Conservation (phyloP, 2,888 invertebrate genomes). For the Acleris laterana region DNA sequence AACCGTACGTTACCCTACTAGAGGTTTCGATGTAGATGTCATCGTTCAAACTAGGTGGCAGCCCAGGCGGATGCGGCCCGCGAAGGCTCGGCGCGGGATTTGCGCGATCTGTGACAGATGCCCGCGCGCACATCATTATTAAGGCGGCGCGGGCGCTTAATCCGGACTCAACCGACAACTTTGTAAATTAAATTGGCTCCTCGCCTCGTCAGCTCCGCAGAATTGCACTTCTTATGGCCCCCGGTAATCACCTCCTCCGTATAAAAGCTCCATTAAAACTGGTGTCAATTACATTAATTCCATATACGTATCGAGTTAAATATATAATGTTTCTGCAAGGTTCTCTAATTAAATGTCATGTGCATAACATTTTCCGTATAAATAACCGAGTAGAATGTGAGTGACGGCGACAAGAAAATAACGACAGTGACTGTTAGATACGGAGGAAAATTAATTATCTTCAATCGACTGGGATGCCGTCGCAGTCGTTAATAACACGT, state of each 20-base stretch:
- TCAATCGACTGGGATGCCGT: conserved; percentile 12
- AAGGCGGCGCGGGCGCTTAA: conserved; percentile 60
- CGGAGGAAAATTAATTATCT: conserved; percentile 49
- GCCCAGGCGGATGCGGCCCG: conserved; percentile 19
- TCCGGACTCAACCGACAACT: conserved; percentile 75
- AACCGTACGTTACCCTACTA: neutral
- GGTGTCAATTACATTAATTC: conserved; percentile 78
- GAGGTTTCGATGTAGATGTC: conserved; percentile 15
- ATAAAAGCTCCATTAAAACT: conserved; percentile 77
- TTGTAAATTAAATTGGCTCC: conserved; percentile 80
- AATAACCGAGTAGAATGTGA: conserved; percentile 65
- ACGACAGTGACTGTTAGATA: conserved; percentile 51
- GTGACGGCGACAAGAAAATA: conserved; percentile 54
- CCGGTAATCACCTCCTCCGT: conserved; percentile 68
- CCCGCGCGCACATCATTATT: conserved; percentile 63
- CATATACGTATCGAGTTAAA: conserved; percentile 70
- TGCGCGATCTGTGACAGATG: conserved; percentile 59
- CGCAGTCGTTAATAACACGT: conserved; percentile 21
- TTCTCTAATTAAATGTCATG: conserved; percentile 73
- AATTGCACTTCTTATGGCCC: conserved; percentile 72
- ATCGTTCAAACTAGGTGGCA: conserved; percentile 6
- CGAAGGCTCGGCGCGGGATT: conserved; percentile 39
- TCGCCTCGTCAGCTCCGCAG: conserved; percentile 63
- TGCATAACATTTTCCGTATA: conserved; percentile 66
- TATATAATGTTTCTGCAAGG: conserved; percentile 61